A percentile compares a stretch with the other conserved stretches of the same genome.
These are phyloP conservation scores for Catharus ustulatus DNA, from an alignment of 2,797 vertebrate genomes.

Conservation along the genomic window DNA sequence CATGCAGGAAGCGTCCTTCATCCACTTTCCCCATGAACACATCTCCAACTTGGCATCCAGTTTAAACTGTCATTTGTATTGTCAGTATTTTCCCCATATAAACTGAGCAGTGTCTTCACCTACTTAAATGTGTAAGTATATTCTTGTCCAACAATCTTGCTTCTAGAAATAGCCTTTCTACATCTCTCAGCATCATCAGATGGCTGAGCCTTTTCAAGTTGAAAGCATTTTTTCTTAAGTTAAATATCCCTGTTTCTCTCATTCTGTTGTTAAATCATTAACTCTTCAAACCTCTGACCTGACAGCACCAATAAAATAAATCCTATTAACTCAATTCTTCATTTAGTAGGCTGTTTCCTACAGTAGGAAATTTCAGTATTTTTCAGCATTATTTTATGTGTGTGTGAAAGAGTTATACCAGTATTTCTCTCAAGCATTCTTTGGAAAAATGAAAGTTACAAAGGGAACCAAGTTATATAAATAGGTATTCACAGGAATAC, in stretches of 20 bases:
- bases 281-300: background rate
- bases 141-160: conserved; percentile 13
- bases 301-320: background rate
- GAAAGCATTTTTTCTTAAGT: background rate
- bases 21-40: background rate
- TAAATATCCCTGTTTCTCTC: background rate
- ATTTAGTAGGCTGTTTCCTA: background rate
- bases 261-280: background rate
- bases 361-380: background rate
- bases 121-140: conserved; percentile 19
- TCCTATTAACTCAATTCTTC: background rate
- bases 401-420: background rate
- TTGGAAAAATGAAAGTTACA: background rate
- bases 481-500: background rate
- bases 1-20: background rate
- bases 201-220: background rate
- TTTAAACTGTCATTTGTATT: conserved; percentile 17
- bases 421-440: background rate
- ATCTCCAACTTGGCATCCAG: background rate
- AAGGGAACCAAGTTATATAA: background rate
- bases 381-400: background rate
- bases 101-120: conserved; percentile 16
- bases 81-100: background rate
- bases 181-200: background rate
- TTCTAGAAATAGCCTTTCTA: conserved; percentile 38